Percentiles rank a stretch among this genome's conserved stretches.
Conservation (phyloP, 2,113 vertebrate species). For the Dicentrarchus labrax region DNA sequence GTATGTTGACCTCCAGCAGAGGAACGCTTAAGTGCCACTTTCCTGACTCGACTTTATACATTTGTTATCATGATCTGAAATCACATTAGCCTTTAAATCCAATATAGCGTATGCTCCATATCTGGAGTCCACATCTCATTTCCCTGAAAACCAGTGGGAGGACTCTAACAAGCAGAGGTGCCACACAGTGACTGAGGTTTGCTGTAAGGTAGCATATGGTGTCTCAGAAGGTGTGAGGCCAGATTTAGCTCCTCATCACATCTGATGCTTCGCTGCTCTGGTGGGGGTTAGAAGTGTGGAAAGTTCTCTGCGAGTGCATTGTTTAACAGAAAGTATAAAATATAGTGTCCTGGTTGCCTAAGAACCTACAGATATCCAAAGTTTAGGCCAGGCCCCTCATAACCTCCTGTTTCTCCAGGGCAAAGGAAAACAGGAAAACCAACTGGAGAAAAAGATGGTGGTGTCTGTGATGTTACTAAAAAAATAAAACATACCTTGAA, state of each 20-base stretch:
- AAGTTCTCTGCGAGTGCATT: conserved; percentile 2
- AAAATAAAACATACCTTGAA: too few species aligned
- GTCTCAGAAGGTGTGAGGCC: conserved; percentile 49
- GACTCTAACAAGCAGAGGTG: conserved; percentile 48
- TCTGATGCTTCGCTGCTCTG: conserved; percentile 24
- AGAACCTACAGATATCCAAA: neutral
- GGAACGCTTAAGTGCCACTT: conserved; percentile 1
- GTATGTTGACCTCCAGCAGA: neutral
- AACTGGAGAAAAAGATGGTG: neutral
- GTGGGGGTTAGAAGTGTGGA: conserved; percentile 9
- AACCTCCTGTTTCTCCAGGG: neutral
- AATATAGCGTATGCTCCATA: neutral
- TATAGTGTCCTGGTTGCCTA: neutral
- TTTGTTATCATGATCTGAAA: conserved; percentile 11
- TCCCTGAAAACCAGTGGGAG: conserved; percentile 33
- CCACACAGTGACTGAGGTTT: conserved; percentile 22
- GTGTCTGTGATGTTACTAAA: neutral
- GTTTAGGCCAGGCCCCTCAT: neutral
- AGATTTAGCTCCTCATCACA: conserved; percentile 52
- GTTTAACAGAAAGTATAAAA: conserved; percentile 11
- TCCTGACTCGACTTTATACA: conserved; percentile 3
- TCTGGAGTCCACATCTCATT: conserved; percentile 27
- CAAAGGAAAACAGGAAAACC: neutral
- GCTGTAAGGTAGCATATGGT: conserved; percentile 39
- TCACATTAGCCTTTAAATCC: conserved; percentile 20